These are phyloP conservation scores for Euplagia quadripunctaria DNA, from an alignment of 2,888 invertebrate species.

Conservation along the genomic window DNA sequence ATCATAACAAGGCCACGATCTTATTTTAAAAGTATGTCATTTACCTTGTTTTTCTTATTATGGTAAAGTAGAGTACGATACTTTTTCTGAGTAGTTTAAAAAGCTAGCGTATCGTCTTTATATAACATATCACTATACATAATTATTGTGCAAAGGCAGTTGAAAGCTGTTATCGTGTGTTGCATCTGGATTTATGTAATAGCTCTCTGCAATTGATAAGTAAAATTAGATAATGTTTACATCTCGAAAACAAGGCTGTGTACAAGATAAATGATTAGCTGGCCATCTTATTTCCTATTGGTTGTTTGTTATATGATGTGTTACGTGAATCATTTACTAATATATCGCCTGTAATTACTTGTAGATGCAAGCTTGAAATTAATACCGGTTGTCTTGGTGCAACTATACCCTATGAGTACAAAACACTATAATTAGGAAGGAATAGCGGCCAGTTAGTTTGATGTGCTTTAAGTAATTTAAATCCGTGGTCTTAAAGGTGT, in stretches of 20 bases:
- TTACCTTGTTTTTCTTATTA: slow-evolving; percentile 3
- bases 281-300: slow-evolving; percentile 7
- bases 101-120: slow-evolving; percentile 38
- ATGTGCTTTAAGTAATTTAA: slow-evolving; percentile 21
- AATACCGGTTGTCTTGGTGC: not conserved
- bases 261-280: slow-evolving; percentile 9
- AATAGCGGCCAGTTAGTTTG: slow-evolving; percentile 8
- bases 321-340: slow-evolving; percentile 18
- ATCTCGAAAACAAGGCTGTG: slow-evolving; percentile 8
- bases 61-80: slow-evolving; percentile 29
- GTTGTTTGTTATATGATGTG: slow-evolving; percentile 17
- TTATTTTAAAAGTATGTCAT: not conserved
- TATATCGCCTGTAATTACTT: slow-evolving; percentile 10
- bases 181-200: slow-evolving; percentile 47
- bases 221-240: slow-evolving; percentile 37
- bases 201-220: slow-evolving; percentile 32
- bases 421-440: slow-evolving; percentile 18
- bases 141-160: slow-evolving; percentile 50
- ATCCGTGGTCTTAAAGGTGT: not conserved
- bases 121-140: slow-evolving; percentile 43
- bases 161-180: slow-evolving; percentile 55
- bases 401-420: slow-evolving; percentile 9
- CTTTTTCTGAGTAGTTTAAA: slow-evolving; percentile 14
- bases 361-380: slow-evolving; percentile 8
- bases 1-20: not conserved